Conservation (phyloP, 2,888 invertebrate genomes). For the Unio delphinus region DNA sequence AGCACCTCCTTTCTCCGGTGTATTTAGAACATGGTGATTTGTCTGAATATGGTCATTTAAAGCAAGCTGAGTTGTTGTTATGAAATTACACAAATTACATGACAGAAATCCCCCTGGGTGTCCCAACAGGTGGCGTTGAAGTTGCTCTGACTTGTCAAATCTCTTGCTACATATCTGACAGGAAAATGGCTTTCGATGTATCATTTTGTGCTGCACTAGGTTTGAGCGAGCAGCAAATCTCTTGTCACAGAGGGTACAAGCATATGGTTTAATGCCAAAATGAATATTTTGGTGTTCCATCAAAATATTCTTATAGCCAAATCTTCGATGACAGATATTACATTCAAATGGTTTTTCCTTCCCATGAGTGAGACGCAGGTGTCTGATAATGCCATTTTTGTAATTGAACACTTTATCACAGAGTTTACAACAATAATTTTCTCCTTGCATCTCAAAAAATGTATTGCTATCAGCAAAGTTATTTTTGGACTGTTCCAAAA, state of each 20-base stretch:
- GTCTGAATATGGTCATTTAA: conserved; percentile 56
- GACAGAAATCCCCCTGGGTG: conserved; percentile 54
- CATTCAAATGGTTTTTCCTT: conserved; percentile 48
- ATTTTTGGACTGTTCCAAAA: no score
- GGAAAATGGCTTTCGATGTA: conserved; percentile 57
- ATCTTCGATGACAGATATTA: conserved; percentile 48
- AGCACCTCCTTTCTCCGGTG: conserved; percentile 3
- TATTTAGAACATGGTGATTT: conserved; percentile 47
- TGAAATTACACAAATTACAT: conserved; percentile 55
- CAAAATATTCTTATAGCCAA: conserved; percentile 64
- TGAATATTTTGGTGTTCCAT: conserved; percentile 65
- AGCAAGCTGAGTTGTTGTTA: conserved; percentile 49
- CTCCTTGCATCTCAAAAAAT: neutral
- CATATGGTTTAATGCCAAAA: conserved; percentile 63
- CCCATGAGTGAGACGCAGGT: conserved; percentile 54
- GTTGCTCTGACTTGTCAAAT: conserved; percentile 59
- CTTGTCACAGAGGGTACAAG: conserved; percentile 62
- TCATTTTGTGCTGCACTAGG: conserved; percentile 58
- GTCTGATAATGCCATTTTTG: conserved; percentile 44
- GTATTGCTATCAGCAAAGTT: no score
- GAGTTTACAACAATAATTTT: conserved; percentile 7
- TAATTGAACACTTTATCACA: conserved; percentile 11
- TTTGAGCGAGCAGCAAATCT: conserved; percentile 62
- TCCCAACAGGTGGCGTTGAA: conserved; percentile 60
- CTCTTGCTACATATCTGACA: conserved; percentile 58